A percentile compares a stretch with the other conserved stretches of the same genome.
These are phyloP conservation scores for Leptestheria dahalacensis DNA, from an alignment of 1,140 invertebrate species.

Conservation along the genomic window DNA sequence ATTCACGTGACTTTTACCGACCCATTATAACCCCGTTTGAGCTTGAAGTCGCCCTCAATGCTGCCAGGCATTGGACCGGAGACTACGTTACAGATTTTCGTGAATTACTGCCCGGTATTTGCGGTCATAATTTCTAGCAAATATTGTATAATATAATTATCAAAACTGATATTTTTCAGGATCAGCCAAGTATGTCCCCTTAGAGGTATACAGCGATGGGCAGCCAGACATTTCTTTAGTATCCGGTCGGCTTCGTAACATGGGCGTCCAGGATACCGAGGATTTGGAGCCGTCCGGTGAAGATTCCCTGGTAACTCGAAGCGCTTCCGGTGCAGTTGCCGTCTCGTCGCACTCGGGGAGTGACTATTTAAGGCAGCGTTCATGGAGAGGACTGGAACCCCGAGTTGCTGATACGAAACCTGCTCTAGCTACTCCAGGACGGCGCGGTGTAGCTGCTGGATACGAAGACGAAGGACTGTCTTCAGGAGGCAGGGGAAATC, in stretches of 20 bases:
- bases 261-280: conserved; percentile 19
- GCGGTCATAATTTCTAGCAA: neutral
- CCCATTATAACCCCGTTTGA: conserved; percentile 86
- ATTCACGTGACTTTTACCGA: conserved; percentile 70
- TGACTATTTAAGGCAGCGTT: conserved; percentile 20
- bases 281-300: neutral
- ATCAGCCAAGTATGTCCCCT: conserved; percentile 9
- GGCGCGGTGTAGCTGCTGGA: conserved; percentile 27
- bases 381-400: conserved; percentile 31
- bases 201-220: neutral
- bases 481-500: neutral
- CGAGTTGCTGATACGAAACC: conserved; percentile 28
- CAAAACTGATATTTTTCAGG: conserved; percentile 15
- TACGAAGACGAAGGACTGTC: conserved; percentile 25
- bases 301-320: neutral
- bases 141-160: neutral
- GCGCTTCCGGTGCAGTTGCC: neutral
- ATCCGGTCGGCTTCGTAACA: conserved; percentile 21
- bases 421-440: conserved; percentile 25
- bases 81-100: conserved; percentile 61
- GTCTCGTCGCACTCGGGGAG: conserved; percentile 4
- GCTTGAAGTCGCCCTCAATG: conserved; percentile 69
- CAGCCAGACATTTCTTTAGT: conserved; percentile 24
- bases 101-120: conserved; percentile 45
- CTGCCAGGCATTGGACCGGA: conserved; percentile 37